Evolutionary conservation across 1,140 invertebrate species (phyloP).

Genomic region (Riptortus pedestris): DNA sequence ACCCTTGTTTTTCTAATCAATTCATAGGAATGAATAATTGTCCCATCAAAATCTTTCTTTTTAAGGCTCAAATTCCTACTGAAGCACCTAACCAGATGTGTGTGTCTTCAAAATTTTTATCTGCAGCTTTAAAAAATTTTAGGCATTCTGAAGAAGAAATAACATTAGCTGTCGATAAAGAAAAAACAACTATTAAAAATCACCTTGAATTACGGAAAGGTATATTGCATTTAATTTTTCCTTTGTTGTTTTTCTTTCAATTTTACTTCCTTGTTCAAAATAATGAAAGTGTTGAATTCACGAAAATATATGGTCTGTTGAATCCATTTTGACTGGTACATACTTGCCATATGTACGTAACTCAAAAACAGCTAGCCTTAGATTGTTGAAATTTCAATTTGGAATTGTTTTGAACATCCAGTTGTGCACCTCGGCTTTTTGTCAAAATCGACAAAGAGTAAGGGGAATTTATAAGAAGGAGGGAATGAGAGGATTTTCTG

Average conservation of each 20-base stretch:
- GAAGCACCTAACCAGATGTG: conserved; percentile 46
- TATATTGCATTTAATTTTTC: conserved; percentile 23
- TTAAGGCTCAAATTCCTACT: conserved; percentile 45
- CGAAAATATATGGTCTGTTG: too few species aligned
- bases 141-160: conserved; percentile 63
- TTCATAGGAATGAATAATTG: conserved; percentile 13
- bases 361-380: too few species aligned
- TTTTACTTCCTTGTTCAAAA: not conserved
- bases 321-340: too few species aligned
- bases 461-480: too few species aligned
- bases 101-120: conserved; percentile 50
- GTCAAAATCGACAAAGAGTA: too few species aligned
- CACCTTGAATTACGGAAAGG: conserved; percentile 42
- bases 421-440: too few species aligned
- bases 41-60: not conserved
- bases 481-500: too few species aligned
- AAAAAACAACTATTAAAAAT: conserved; percentile 57
- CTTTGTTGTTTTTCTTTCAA: not conserved
- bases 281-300: conserved; percentile 20
- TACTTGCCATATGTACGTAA: too few species aligned
- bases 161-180: conserved; percentile 52
- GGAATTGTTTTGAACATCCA: too few species aligned
- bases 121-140: conserved; percentile 64
- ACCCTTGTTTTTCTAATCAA: conserved; percentile 16
- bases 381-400: too few species aligned